Base-by-base conservation (phyloP, 2,113 vertebrate species). In the Girardinichthys multiradiatus region DNA sequence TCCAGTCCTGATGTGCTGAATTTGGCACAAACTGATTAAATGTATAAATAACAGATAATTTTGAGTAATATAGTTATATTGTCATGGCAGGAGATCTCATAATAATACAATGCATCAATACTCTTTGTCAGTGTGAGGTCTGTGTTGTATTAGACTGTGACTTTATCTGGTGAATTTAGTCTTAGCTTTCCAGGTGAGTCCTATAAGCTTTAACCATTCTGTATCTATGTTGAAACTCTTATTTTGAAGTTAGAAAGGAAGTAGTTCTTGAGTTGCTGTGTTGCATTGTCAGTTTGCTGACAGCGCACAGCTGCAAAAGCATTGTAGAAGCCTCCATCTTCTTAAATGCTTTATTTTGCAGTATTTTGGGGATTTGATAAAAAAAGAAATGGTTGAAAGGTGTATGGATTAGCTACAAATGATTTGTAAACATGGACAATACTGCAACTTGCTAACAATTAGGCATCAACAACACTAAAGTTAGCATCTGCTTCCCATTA, bases 1-100 rank as follows among this genome's bases (percentile, higher is more conserved):
- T 81, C 68, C 74, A 74, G n/a, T 63, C 66, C 64, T 71, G 45
- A 72, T 82, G 74, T 68, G 57, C 75, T 61, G 74, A 75, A 57
- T 68, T 69, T 61, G 73, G 65, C 72, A 19, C 57, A 65, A 66
- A 76, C 64, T 57, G 54, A 58, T 33, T 54, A 68, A 14, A 57
- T 26, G 69, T 58, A 29, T 15, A n/a, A 54, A 79, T 64, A 58
- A 7, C 35, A 21, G 33, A 64, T 19, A 4, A 61, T 39, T 76
- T 65, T 58, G 35, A 81, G 39, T 57, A 39, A 64, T 31, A 35
- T 3, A 1, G 17, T 5, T 30, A 15, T 33, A 35, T 77, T 54
- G 31, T 29, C 35, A 64, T 24, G 48, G 7, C 48, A 54, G 24
- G 48, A 54, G 48, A n/a, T 54, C 24, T 54, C 21, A 24, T 7